A percentile compares a stretch with the other conserved stretches of the same genome.
These are phyloP conservation scores for Otolemur crassicaudatus DNA, from an alignment of 2,797 vertebrate species.

Conservation along the genomic window DNA sequence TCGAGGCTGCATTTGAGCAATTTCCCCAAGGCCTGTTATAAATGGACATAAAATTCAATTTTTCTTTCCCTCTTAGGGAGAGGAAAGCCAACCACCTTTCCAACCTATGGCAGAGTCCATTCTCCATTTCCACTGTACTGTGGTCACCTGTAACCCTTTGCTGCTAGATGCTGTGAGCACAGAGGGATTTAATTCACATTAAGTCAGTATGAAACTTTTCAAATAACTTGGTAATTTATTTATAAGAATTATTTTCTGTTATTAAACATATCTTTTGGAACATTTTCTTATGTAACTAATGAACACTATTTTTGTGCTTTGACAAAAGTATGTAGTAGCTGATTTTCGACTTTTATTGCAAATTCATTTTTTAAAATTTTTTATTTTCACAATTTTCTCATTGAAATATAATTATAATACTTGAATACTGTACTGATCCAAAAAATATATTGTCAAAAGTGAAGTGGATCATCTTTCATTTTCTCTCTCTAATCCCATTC, in stretches of 20 bases:
- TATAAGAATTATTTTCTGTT: constrained; percentile 31
- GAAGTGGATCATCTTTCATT: background rate
- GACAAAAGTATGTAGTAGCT: background rate
- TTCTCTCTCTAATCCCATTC: constrained; percentile 15
- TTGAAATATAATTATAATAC: background rate
- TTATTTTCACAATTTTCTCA: background rate
- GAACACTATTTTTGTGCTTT: background rate
- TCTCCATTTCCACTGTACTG: background rate
- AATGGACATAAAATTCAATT: constrained; percentile 55
- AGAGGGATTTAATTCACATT: constrained; percentile 22
- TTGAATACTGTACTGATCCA: background rate
- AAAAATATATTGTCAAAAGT: background rate
- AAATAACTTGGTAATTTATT: constrained; percentile 12
- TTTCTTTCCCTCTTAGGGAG: constrained; percentile 43
- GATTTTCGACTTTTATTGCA: background rate
- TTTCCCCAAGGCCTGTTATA: constrained; percentile 42
- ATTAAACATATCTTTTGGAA: constrained; percentile 34
- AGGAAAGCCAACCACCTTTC: constrained; percentile 35
- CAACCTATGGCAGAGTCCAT: background rate
- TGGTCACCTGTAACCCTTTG: background rate
- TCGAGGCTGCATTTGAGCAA: background rate
- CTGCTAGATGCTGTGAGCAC: background rate
- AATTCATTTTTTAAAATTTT: background rate
- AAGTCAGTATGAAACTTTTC: background rate
- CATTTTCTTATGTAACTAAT: constrained; percentile 7